Evolutionary conservation across 2,797 vertebrate species (phyloP).

Genomic region (Petrocephalus sullivani): DNA sequence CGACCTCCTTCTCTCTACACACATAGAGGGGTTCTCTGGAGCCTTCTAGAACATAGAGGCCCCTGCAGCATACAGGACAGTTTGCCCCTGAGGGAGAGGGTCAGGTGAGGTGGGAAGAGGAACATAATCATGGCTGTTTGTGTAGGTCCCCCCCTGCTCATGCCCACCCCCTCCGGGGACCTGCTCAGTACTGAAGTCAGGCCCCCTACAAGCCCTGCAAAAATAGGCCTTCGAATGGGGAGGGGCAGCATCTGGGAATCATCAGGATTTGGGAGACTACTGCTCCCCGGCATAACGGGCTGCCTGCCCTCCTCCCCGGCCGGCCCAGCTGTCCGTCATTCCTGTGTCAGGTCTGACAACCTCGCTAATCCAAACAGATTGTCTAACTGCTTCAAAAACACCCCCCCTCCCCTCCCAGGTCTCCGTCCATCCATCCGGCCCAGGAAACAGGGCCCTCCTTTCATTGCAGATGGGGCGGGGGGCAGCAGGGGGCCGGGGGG

Average conservation of each 20-base stretch:
- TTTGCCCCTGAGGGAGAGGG: neutral
- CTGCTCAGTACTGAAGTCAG: slow-evolving; percentile 57
- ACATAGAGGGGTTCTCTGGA: neutral
- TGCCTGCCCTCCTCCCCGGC: slow-evolving; percentile 14
- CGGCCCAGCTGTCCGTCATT: slow-evolving; percentile 40
- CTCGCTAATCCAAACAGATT: slow-evolving; percentile 60
- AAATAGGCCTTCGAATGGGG: slow-evolving; percentile 42
- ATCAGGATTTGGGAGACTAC: slow-evolving; percentile 58
- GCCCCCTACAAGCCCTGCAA: slow-evolving; percentile 54
- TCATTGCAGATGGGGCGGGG: slow-evolving; percentile 39
- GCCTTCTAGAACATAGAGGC: neutral
- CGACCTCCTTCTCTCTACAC: neutral
- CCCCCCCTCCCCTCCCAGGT: slow-evolving; percentile 49
- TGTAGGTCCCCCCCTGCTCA: slow-evolving; percentile 31
- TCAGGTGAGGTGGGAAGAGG: slow-evolving; percentile 23
- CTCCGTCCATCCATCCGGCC: slow-evolving; percentile 42
- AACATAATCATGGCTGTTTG: slow-evolving; percentile 17
- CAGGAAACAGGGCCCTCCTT: slow-evolving; percentile 58
- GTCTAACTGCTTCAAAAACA: slow-evolving; percentile 68
- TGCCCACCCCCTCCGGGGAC: slow-evolving; percentile 31
- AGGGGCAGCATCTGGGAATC: slow-evolving; percentile 68
- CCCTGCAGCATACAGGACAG: neutral
- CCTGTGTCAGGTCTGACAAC: slow-evolving; percentile 49
- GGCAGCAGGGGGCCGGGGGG: slow-evolving; percentile 30
- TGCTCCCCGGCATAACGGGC: neutral